These are phyloP conservation scores for Orussus abietinus DNA, from an alignment of 1,140 invertebrate genomes.

Conservation along the genomic window DNA sequence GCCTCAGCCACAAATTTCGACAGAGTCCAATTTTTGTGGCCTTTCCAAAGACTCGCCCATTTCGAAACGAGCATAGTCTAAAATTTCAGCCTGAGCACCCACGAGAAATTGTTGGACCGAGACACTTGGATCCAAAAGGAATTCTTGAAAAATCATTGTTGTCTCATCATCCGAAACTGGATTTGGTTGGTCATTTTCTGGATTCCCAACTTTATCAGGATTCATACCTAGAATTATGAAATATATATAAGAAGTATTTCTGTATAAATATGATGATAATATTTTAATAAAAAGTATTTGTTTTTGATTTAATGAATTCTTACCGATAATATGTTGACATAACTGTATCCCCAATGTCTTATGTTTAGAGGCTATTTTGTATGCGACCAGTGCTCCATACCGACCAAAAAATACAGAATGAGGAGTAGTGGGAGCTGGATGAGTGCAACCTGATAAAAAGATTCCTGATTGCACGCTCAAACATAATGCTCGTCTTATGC, in stretches of 20 bases:
- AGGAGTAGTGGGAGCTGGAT: constrained; percentile 59
- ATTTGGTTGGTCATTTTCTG: constrained; percentile 59
- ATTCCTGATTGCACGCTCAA: constrained; percentile 61
- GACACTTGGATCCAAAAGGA: constrained; percentile 70
- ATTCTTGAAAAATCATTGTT: constrained; percentile 81
- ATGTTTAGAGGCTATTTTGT: constrained; percentile 51
- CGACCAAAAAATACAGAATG: constrained; percentile 64
- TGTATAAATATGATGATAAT: not conserved
- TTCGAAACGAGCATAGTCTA: constrained; percentile 84
- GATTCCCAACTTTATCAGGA: constrained; percentile 71
- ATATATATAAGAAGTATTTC: constrained; percentile 11
- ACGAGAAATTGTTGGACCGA: constrained; percentile 72
- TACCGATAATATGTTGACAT: constrained; percentile 87
- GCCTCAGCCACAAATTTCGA: constrained; percentile 61
- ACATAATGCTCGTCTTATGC: constrained; percentile 71
- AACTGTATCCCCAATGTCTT: constrained; percentile 65
- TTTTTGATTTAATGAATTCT: too few species aligned
- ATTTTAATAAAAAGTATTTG: too few species aligned
- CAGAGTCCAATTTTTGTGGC: constrained; percentile 55
- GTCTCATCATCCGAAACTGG: constrained; percentile 67
- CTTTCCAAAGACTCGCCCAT: constrained; percentile 64
- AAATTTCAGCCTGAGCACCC: constrained; percentile 63
- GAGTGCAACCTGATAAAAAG: constrained; percentile 66
- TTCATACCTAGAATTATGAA: constrained; percentile 66
- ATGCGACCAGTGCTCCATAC: constrained; percentile 77